phyloP scores from a whole-genome alignment of 2,113 vertebrate species.

The Corydoras maculifer region DNA sequence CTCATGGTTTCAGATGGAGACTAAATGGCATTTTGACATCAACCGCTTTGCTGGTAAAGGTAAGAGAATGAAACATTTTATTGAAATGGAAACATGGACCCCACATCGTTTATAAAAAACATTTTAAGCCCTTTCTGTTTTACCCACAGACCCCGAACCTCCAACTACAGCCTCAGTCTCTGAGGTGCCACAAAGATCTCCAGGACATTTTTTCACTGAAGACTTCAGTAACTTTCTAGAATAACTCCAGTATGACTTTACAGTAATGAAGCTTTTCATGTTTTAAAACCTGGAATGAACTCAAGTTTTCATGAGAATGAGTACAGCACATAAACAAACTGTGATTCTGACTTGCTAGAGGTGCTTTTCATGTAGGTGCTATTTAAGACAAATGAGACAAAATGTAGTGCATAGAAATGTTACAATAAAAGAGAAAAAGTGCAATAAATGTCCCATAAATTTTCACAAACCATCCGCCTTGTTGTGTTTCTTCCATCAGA shows the following conservation, averaged over 20 bases:
- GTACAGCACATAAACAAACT: too few species aligned
- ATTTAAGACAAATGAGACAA: too few species aligned
- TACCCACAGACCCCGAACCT: constrained; percentile 18
- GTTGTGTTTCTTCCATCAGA: too few species aligned
- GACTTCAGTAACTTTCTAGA: constrained; percentile 44
- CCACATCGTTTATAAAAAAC: neutral
- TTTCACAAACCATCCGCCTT: too few species aligned
- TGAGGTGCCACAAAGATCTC: neutral
- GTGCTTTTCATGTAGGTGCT: too few species aligned
- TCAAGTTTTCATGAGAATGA: too few species aligned
- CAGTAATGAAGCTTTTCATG: too few species aligned
- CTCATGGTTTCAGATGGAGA: constrained; percentile 33
- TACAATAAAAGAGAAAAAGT: too few species aligned
- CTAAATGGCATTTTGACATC: constrained; percentile 22
- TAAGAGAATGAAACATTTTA: constrained; percentile 18
- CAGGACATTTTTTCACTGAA: constrained; percentile 4
- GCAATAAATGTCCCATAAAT: too few species aligned
- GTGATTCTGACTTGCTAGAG: too few species aligned
- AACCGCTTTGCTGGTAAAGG: constrained; percentile 36
- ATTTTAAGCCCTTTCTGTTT: neutral
- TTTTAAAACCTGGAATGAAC: too few species aligned
- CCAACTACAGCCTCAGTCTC: constrained; percentile 5
- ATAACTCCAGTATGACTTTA: constrained; percentile 36
- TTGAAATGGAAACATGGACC: neutral
- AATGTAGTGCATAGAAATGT: too few species aligned